phyloP scores from a whole-genome alignment of 2,113 vertebrate species.

The Paramormyrops kingsleyae region DNA sequence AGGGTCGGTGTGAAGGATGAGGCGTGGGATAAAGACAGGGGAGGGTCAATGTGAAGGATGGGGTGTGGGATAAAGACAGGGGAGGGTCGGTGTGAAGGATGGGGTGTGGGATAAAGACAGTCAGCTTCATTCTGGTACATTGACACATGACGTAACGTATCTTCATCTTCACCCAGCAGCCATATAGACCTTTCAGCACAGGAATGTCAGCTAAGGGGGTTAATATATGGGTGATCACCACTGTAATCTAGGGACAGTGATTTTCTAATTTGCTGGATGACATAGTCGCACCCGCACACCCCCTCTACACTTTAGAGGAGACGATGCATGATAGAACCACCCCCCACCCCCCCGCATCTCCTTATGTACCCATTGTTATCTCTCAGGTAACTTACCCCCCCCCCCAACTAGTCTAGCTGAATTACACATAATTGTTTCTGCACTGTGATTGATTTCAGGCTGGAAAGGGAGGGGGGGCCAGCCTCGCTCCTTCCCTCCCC shows the following conservation, averaged over 20 bases:
- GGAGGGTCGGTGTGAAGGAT: background rate
- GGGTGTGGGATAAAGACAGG: background rate
- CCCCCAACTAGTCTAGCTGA: constrained; percentile 81
- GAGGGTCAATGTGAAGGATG: background rate
- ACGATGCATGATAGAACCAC: constrained; percentile 65
- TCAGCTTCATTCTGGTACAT: too few species aligned
- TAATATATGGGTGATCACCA: constrained; percentile 20
- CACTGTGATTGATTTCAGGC: constrained; percentile 57
- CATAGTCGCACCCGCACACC: constrained; percentile 63
- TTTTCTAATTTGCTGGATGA: constrained; percentile 97
- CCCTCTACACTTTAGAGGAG: constrained; percentile 49
- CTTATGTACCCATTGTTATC: constrained; percentile 45
- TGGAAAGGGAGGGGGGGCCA: constrained; percentile 59
- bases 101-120: too few species aligned
- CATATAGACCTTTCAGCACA: background rate
- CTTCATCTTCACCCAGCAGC: too few species aligned
- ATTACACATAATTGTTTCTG: too few species aligned
- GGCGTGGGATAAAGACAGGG: background rate
- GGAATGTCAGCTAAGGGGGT: background rate
- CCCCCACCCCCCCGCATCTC: background rate
- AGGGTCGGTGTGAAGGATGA: background rate
- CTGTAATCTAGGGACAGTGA: constrained; percentile 78
- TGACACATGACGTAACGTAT: too few species aligned
- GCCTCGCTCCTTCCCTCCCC: too few species aligned
- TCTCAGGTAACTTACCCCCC: constrained; percentile 92